Evolutionary conservation across 2,113 vertebrate genomes (phyloP).

Genomic region (Eudyptes chrysolophus): DNA sequence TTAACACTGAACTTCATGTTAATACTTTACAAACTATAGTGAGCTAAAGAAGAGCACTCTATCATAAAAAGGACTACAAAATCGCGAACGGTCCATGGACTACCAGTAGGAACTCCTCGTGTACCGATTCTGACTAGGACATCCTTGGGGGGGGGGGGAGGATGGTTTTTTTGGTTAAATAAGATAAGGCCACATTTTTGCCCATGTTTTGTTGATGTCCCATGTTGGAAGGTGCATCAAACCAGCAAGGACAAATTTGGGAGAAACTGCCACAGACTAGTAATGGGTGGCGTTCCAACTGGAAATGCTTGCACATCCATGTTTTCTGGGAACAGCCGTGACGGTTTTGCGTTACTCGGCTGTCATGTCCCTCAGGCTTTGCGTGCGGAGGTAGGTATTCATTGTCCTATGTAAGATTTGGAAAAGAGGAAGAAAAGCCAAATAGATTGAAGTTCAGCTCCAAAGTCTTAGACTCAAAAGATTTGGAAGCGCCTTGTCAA

Average conservation of each 20-base stretch:
- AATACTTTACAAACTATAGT: not conserved
- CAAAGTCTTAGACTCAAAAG: not conserved
- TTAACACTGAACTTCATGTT: not conserved
- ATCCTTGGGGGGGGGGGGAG: too few species aligned
- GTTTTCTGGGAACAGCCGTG: not conserved
- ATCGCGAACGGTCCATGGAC: not conserved
- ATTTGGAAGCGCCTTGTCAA: not conserved
- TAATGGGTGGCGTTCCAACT: not conserved
- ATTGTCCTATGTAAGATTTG: not conserved
- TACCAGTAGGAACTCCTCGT: accelerated
- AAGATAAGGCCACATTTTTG: not conserved
- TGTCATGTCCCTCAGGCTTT: not conserved
- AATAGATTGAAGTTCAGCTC: not conserved
- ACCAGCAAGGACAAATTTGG: not conserved
- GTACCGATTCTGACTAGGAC: accelerated
- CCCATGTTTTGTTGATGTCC: not conserved
- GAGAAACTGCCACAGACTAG: not conserved
- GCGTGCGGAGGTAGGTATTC: not conserved
- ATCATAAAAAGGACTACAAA: not conserved
- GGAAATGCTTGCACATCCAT: accelerated
- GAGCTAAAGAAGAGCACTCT: not conserved
- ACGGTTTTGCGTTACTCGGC: not conserved
- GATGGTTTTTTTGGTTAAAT: not conserved
- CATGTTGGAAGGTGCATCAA: not conserved
- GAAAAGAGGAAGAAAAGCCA: not conserved